Conservation (phyloP, 2,113 vertebrate species). For the Thunnus thynnus region DNA sequence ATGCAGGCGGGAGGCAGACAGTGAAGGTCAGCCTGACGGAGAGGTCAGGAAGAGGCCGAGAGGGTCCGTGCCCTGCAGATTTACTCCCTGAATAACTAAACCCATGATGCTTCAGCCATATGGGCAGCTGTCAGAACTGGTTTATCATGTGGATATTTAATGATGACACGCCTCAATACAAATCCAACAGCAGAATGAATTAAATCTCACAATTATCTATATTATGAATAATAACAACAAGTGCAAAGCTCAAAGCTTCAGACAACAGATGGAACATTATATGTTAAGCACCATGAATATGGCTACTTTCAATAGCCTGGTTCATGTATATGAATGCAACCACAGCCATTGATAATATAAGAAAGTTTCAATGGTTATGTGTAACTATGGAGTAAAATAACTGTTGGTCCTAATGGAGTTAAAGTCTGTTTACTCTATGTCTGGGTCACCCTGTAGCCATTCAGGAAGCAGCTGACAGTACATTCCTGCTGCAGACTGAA, state of each 20-base stretch:
- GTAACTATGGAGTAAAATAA: not conserved
- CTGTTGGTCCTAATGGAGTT: not conserved
- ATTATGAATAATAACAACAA: not conserved
- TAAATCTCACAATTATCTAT: not conserved
- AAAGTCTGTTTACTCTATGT: not conserved
- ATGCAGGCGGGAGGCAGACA: not conserved
- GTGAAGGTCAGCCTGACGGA: slow-evolving; percentile 40
- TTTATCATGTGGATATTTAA: slow-evolving; percentile 31
- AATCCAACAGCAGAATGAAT: slow-evolving; percentile 2
- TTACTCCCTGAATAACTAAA: slow-evolving; percentile 16
- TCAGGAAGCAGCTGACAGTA: slow-evolving; percentile 1
- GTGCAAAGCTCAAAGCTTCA: not conserved
- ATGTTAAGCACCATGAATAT: not conserved
- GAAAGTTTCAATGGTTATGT: not conserved
- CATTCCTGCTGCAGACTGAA: slow-evolving; percentile 20
- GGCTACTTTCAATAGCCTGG: not conserved
- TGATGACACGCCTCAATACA: not conserved
- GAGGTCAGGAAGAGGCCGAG: slow-evolving; percentile 10
- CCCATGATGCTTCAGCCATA: not conserved
- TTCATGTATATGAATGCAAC: not conserved
- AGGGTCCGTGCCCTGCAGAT: slow-evolving; percentile 16
- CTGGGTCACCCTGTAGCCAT: not conserved
- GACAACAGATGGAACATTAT: not conserved
- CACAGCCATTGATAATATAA: not conserved
- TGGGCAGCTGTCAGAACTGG: slow-evolving; percentile 29